Evolutionary conservation across 1,140 invertebrate species (phyloP), one percentile per base, ranked within the genome.

Genomic region (Drosophila pseudoananassae): DNA sequence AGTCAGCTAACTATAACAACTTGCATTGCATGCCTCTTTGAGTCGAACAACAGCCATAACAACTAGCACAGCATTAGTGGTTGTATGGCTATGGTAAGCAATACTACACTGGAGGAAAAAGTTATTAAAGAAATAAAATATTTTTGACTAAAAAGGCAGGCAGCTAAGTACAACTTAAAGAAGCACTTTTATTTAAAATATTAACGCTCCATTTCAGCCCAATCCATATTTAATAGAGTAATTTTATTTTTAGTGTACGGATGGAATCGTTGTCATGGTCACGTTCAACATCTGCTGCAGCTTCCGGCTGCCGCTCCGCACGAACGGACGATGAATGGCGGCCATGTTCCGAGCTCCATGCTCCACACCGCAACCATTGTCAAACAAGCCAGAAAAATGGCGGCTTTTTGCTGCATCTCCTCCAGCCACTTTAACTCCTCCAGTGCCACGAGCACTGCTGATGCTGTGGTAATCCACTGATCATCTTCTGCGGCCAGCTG

Each of bases 311-410:
- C 52, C 54, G 59, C 82, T 60, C 47, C 82, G 82, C 82, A 84
- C 77, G 81, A 85, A 76, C 61, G 80, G 80, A 75, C 76, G 55
- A 87, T 74, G 59, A 84, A 74, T 87, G 73, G 52, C 63, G 68
- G 68, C 73, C 77, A 84, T 81, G 78, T 74, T 76, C 57, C 57
- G 27, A 49, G 27, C 47, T 61, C 65, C 55, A 73, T 57, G 52
- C 51, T 50, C 47, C 59, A 46, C 63, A 31, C 60, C 60, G 68
- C 81, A 84, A 84, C 82, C 87, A 84, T 84, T 84, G 81, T 84
- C 82, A 87, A 84, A 87, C 81, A 84, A 84, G 82, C 82, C 82
- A 81, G 82, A 84, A 84, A 84, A 84, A 87, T 87, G 57, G 77
- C 68, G 78, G 66, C 72, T 76, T 70, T 61, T 68, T 61, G 72